A percentile compares a stretch with the other conserved stretches of the same genome.
Evolutionary conservation across 1,140 invertebrate species (phyloP).

Genomic region (Physella acuta): DNA sequence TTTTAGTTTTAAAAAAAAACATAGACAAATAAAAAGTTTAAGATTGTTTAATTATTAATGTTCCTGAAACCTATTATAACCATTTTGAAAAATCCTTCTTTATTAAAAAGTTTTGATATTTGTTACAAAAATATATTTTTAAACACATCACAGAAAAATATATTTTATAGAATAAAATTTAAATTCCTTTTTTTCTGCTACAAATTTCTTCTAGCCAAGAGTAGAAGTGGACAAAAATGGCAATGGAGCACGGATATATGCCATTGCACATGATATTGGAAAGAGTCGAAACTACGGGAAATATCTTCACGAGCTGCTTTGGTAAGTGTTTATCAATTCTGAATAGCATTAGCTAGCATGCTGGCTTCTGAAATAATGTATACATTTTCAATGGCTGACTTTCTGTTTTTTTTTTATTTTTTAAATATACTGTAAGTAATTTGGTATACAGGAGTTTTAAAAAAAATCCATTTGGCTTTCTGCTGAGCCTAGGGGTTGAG

Average conservation of each 20-base stretch:
- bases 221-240: constrained; percentile 64
- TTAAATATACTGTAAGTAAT: background rate
- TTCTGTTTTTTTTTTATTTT: background rate
- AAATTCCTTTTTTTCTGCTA: background rate
- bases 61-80: background rate
- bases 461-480: background rate
- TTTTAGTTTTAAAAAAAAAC: background rate
- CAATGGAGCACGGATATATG: constrained; percentile 63
- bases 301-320: constrained; percentile 62
- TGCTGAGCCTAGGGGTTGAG: background rate
- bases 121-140: background rate
- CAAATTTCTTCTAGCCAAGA: constrained; percentile 49
- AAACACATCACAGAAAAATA: background rate
- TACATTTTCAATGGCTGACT: background rate
- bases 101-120: background rate
- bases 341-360: background rate
- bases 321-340: constrained; percentile 60
- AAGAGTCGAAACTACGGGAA: constrained; percentile 57
- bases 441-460: background rate
- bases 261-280: constrained; percentile 61
- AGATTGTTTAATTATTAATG: background rate
- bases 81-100: background rate
- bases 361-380: background rate
- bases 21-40: background rate
- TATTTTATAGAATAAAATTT: no score